Base-by-base conservation (phyloP, 2,888 invertebrate species). In the Pemphredon lugubris region DNA sequence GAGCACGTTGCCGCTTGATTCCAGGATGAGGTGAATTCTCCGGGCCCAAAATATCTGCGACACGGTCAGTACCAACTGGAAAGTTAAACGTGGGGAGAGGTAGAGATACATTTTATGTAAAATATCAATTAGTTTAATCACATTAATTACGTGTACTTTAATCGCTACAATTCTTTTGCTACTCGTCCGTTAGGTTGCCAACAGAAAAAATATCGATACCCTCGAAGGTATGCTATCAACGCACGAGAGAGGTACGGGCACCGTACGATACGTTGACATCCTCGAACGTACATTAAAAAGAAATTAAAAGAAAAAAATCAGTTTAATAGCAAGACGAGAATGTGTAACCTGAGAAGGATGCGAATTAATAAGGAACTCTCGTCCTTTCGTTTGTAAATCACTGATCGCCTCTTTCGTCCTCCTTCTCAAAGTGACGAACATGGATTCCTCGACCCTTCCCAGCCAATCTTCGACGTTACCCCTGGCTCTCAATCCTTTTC, bases 391-490 rank as follows among this genome's bases (percentile, higher is more conserved):
- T 77, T 92, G 89, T 87, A 93, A 95, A 85, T 96, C 96, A 47
- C 90, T 91, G 21, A 96, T 92, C 0, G 96, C 94, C 11, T 88
- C 88, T 86, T 96, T 95, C 94, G 96, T 95, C 66, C 93, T 92
- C 68, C 93, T 93, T 76, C 94, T 94, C 4, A 97, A 91, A 0
- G 96, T 94, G 0, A 93, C 90, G 80, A 97, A 96, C 97, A 97
- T 97, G 0, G 95, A 94, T 55, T 96, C 95, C 86, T 97, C 97
- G 1, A 97, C 97, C 90, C 96, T 97, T 1, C 95, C 94, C 6
- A 97, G 90, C 97, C 97, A 97, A 84, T 97, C 96, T 90, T 97
- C 97, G 0, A 97, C 97, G 83, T 97, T 96, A 0, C 97, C 97
- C 57, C 97, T 92, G 0, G 96, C 96, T 90, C 96, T 97, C 6